Percentiles rank a stretch among this genome's conserved stretches.
phyloP scores from a whole-genome alignment of 2,797 vertebrate species.

The Syngnathus acus region DNA sequence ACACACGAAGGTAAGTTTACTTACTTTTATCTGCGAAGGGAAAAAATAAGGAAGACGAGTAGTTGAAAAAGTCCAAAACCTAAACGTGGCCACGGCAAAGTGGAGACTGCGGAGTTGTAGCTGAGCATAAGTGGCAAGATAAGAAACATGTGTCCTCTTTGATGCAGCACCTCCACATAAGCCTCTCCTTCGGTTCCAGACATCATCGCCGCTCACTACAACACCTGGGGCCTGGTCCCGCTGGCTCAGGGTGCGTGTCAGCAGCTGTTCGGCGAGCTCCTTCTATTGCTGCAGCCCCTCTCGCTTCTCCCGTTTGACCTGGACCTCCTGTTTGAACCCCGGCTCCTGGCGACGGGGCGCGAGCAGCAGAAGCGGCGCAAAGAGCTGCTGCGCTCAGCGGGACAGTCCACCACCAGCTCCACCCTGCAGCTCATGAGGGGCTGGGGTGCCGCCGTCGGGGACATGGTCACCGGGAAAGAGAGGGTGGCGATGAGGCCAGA shows the following conservation, averaged over 20 bases:
- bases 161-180: neutral
- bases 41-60: too few relatives aligned
- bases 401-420: constrained; percentile 80
- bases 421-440: constrained; percentile 89
- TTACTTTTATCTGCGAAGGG: too few relatives aligned
- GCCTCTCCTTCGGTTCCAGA: constrained; percentile 56
- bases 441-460: constrained; percentile 52
- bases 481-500: constrained; percentile 53
- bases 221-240: constrained; percentile 84
- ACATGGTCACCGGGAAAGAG: constrained; percentile 46
- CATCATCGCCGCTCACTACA: constrained; percentile 84
- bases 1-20: constrained; percentile 84
- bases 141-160: neutral
- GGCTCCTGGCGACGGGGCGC: constrained; percentile 79
- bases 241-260: constrained; percentile 82
- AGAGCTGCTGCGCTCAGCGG: constrained; percentile 81
- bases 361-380: constrained; percentile 87
- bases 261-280: constrained; percentile 84
- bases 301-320: constrained; percentile 92
- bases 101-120: too few relatives aligned
- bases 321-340: constrained; percentile 88
- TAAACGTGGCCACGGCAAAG: too few relatives aligned
- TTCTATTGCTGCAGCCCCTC: constrained; percentile 90
- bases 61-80: too few relatives aligned
- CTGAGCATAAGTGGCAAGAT: too few relatives aligned